A percentile compares a stretch with the other conserved stretches of the same genome.
phyloP scores from a whole-genome alignment of 2,888 invertebrate genomes.

The Spisula subtruncata region DNA sequence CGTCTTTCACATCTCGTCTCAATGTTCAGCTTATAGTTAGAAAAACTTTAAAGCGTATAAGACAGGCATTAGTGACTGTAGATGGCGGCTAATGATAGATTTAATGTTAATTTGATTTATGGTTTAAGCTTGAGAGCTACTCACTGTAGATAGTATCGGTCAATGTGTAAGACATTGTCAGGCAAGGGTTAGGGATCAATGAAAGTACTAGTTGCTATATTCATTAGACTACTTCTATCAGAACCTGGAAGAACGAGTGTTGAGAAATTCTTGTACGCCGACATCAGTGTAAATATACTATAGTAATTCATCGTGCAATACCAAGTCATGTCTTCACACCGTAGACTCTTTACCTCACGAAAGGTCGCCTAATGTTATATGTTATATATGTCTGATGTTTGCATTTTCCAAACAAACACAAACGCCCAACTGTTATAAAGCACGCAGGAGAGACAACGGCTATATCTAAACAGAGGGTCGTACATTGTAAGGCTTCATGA shows the following conservation, averaged over 20 bases:
- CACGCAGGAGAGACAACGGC: no score
- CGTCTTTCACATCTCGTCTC: background rate
- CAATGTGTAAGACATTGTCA: background rate
- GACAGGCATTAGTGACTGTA: background rate
- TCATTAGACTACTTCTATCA: background rate
- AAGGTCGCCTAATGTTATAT: no score
- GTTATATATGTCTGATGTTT: background rate
- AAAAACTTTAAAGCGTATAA: background rate
- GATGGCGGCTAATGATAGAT: background rate
- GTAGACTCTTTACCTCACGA: background rate
- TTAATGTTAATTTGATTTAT: constrained; percentile 17
- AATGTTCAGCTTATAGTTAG: constrained; percentile 4
- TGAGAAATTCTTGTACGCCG: background rate
- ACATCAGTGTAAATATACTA: no score
- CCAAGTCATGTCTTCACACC: background rate
- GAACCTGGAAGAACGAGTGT: background rate
- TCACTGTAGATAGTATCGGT: background rate
- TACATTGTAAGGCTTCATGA: background rate
- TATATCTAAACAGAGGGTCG: background rate
- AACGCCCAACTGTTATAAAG: no score
- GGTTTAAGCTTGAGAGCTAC: background rate
- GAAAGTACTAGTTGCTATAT: background rate
- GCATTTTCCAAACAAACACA: background rate
- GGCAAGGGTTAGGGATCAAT: background rate
- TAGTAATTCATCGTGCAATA: background rate